Evolutionary conservation across 1,140 invertebrate species (phyloP).

Genomic region (Drosophila repletoides): DNA sequence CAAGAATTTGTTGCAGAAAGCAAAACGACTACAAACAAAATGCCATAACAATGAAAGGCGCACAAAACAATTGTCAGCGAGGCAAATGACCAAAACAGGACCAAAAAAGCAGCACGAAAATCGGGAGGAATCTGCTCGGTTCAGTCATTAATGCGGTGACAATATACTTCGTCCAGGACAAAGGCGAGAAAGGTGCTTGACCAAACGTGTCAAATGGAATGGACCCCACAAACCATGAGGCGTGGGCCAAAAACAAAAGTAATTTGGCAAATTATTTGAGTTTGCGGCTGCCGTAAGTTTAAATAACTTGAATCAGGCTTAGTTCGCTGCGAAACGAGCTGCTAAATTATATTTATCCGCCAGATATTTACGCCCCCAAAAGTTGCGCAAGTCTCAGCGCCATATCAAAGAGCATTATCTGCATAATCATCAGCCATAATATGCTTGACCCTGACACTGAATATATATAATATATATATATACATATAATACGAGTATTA

Average conservation of each 20-base stretch:
- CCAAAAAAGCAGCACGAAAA: background rate
- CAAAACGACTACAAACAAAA: constrained; percentile 68
- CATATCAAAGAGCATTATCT: constrained; percentile 60
- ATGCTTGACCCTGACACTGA: constrained; percentile 70
- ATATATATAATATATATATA: constrained; percentile 43
- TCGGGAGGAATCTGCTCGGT: constrained; percentile 38
- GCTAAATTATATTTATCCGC: constrained; percentile 54
- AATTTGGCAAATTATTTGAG: constrained; percentile 78
- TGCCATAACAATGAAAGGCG: constrained; percentile 72
- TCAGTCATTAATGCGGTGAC: constrained; percentile 67
- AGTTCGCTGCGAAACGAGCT: constrained; percentile 18
- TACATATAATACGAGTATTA: too few species aligned
- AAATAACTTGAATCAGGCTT: constrained; percentile 74
- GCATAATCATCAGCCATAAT: constrained; percentile 50
- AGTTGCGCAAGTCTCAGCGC: constrained; percentile 50
- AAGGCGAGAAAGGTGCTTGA: constrained; percentile 67
- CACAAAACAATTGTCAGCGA: constrained; percentile 64
- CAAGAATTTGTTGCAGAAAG: constrained; percentile 71
- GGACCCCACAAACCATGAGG: constrained; percentile 45
- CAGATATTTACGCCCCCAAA: constrained; percentile 43
- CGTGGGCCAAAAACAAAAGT: constrained; percentile 63
- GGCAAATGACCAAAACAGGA: constrained; percentile 50
- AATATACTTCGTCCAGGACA: constrained; percentile 53
- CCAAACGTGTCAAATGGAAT: constrained; percentile 65
- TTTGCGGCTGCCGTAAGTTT: constrained; percentile 72